These are phyloP conservation scores for Trogon melanurus DNA, from an alignment of 2,113 vertebrate genomes.

Conservation along the genomic window DNA sequence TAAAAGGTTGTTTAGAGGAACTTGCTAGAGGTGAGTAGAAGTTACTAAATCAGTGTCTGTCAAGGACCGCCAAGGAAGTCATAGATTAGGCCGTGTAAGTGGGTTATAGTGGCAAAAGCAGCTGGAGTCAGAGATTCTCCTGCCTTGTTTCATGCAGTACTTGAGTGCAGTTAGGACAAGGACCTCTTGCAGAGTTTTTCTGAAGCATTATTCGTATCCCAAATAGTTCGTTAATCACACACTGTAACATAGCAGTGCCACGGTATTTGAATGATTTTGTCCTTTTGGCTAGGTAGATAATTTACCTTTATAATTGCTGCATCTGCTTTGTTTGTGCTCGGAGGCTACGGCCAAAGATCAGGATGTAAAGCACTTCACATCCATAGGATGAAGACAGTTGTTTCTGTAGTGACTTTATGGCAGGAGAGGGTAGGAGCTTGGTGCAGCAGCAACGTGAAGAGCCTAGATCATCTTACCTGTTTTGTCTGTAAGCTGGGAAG, in stretches of 20 bases:
- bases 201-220: background rate
- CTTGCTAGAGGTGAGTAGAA: background rate
- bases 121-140: background rate
- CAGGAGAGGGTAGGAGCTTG: background rate
- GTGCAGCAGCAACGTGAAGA: background rate
- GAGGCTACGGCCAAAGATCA: background rate
- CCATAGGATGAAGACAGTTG: background rate
- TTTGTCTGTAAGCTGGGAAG: background rate
- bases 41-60: background rate
- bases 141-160: background rate
- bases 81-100: rapidly evolving
- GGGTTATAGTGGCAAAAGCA: background rate
- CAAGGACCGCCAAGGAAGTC: background rate
- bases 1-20: background rate
- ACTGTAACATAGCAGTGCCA: background rate
- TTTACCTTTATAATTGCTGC: background rate
- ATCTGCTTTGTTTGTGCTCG: background rate
- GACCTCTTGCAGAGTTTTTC: background rate
- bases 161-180: background rate
- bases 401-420: background rate
- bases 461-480: background rate
- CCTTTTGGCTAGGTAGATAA: background rate
- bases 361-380: background rate
- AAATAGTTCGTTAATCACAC: background rate
- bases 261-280: background rate